Conservation (phyloP, 2,113 vertebrate species). For the Scomber scombrus region DNA sequence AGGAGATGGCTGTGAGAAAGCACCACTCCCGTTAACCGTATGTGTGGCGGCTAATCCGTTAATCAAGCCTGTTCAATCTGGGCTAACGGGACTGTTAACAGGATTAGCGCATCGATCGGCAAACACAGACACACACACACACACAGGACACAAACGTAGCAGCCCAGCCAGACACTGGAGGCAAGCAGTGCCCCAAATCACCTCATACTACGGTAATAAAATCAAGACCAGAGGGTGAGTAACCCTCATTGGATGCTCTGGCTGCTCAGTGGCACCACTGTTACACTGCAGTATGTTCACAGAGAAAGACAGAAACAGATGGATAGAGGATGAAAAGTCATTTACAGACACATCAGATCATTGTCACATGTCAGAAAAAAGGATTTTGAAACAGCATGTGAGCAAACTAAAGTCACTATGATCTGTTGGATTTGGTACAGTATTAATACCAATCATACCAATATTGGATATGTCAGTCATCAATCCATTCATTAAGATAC, state of each 20-base stretch:
- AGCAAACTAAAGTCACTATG: no score
- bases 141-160: conserved; percentile 28
- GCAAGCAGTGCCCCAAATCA: conserved; percentile 39
- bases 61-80: conserved; percentile 64
- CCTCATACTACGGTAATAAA: conserved; percentile 43
- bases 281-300: neutral
- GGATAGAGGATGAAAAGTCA: no score
- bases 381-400: no score
- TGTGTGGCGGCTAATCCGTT: conserved; percentile 70
- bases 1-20: conserved; percentile 20
- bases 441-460: no score
- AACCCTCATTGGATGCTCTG: conserved; percentile 7
- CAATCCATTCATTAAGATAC: no score
- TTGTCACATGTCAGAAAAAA: no score
- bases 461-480: no score
- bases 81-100: conserved; percentile 67
- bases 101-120: conserved; percentile 73
- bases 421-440: no score
- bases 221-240: conserved; percentile 46
- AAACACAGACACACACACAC: conserved; percentile 40
- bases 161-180: conserved; percentile 8
- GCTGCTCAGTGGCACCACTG: neutral
- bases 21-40: conserved; percentile 25
- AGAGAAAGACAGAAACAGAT: neutral
- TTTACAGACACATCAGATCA: neutral